Percentiles rank a stretch among this genome's conserved stretches.
These are phyloP conservation scores for Nomada fucata DNA, from an alignment of 2,888 invertebrate species.

Conservation along the genomic window DNA sequence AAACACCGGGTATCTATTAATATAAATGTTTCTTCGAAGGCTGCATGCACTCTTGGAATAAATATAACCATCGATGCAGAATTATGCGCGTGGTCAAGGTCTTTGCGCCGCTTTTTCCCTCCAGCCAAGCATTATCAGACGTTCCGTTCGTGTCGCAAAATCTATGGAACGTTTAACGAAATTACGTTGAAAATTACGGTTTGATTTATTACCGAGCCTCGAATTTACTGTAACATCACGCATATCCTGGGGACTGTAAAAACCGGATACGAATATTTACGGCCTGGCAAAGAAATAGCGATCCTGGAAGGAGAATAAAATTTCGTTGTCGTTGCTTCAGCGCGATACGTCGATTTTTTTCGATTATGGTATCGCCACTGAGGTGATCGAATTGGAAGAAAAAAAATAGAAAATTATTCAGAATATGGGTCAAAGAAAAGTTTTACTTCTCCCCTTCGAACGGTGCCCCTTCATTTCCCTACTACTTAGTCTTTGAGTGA, in stretches of 20 bases:
- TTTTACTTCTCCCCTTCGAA: no score
- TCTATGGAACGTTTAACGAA: slow-evolving; percentile 10
- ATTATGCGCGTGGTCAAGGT: slow-evolving; percentile 59
- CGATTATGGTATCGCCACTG: no score
- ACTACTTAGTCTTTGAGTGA: no score
- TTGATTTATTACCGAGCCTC: background rate
- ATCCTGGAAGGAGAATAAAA: slow-evolving; percentile 16
- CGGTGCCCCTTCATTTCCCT: no score
- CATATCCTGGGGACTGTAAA: slow-evolving; percentile 55
- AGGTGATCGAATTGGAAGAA: no score
- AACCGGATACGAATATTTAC: slow-evolving; percentile 59
- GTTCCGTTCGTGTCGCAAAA: background rate
- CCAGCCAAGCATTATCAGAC: slow-evolving; percentile 7
- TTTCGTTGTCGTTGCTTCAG: background rate
- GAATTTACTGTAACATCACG: slow-evolving; percentile 47
- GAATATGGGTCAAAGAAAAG: no score
- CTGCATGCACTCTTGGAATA: slow-evolving; percentile 47
- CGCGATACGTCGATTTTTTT: no score
- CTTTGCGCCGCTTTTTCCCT: background rate
- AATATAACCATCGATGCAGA: slow-evolving; percentile 55
- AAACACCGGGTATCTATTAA: slow-evolving; percentile 42
- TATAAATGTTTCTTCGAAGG: slow-evolving; percentile 50
- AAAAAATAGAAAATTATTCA: no score
- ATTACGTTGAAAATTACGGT: slow-evolving; percentile 28
- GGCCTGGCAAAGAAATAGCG: background rate